Conservation (phyloP, 2,888 invertebrate genomes). For the Acrocera orbiculus region DNA sequence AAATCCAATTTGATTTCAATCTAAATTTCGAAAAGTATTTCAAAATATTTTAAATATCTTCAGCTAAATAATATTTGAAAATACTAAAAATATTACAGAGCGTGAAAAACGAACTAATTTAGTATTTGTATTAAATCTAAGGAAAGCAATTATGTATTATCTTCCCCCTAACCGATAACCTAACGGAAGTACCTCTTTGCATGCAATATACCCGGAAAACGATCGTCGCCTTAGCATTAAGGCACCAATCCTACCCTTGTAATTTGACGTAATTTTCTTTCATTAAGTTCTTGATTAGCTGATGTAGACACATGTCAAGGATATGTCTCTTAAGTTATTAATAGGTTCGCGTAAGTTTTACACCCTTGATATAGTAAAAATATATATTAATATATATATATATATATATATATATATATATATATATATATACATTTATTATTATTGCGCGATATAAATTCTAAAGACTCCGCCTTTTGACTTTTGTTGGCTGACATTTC, state of each 20-base stretch:
- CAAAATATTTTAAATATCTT: too few relatives aligned
- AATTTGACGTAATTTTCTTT: constrained; percentile 12
- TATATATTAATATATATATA: constrained; percentile 5
- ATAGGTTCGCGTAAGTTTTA: background rate
- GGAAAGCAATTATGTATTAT: too few relatives aligned
- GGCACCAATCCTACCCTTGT: constrained; percentile 4
- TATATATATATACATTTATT: background rate
- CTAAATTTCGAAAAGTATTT: too few relatives aligned
- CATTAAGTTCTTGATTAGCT: constrained; percentile 10
- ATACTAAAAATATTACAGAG: too few relatives aligned
- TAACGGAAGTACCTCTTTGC: too few relatives aligned
- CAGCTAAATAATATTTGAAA: too few relatives aligned
- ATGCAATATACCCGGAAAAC: constrained; percentile 2
- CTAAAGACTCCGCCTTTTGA: constrained; percentile 10
- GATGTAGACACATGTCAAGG: constrained; percentile 11
- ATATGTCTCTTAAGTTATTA: constrained; percentile 6
- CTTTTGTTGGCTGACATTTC: constrained; percentile 9
- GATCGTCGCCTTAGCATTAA: background rate
- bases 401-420: background rate
- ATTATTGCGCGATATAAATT: constrained; percentile 4
- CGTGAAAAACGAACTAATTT: too few relatives aligned
- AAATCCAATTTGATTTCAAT: too few relatives aligned
- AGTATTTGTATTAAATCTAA: too few relatives aligned
- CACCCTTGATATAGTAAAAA: background rate
- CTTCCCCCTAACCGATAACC: too few relatives aligned